Base-by-base conservation (phyloP, 2,113 vertebrate species). In the Tamias sibiricus region DNA sequence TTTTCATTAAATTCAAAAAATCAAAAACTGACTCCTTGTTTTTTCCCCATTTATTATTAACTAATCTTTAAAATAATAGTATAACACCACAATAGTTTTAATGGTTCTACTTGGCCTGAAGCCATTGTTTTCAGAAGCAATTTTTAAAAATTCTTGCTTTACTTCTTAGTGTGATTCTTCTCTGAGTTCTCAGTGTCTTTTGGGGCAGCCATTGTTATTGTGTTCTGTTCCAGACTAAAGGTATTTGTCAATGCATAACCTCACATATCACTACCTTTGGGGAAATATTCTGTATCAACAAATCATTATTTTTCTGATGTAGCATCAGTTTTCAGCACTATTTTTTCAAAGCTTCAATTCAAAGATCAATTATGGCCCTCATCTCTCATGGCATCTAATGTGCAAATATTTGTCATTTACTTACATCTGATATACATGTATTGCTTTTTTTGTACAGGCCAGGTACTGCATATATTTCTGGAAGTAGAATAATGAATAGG, bases 241-340 rank as follows among this genome's bases (percentile, higher is more conserved):
- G 84, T 54, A 7, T 84, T 90, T 97, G 30, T 95, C 64, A 32
- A 76, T 87, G n/a, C 11, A n/a, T 91, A 89, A 89, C 95, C 95
- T 95, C 37, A 81, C 47, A 87, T 92, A 74, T 68, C 35, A 74
- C 59, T 85, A 37, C 80, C 35, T 96, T 96, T 89, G 54, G 42
- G 47, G 74, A 80, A 85, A 75, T 89, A 86, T 59, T 80, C 64
- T 69, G 44, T 93, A 64, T 89, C 42, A 87, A 17, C 26, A 72
- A 57, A 94, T 81, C 59, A 54, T 95, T 90, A 32, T 47, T 90
- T 87, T 92, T 92, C 86, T 91, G 42, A 17, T 82, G 13, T 69
- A 44, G 12, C 89, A 13, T 95, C 30, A 9, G 12, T 90, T 96
- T 96, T 81, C 49, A 72, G 42, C 16, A 40, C 7, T 74, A 6